Evolutionary conservation across 2,888 invertebrate genomes (phyloP).

Genomic region (Lampropteryx suffumata): DNA sequence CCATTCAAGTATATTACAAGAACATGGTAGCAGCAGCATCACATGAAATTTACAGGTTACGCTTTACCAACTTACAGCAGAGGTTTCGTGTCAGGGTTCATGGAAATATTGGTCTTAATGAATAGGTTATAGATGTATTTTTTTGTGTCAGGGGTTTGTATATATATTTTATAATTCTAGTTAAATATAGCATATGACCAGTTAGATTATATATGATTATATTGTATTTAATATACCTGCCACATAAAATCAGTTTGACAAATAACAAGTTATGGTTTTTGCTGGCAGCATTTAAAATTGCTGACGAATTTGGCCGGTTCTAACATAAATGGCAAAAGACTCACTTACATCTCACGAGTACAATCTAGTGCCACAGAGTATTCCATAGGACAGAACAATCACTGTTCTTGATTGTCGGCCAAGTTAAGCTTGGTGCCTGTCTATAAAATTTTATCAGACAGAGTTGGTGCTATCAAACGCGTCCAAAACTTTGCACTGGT

Average conservation of each 20-base stretch:
- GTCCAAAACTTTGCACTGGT: constrained; percentile 4
- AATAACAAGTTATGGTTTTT: constrained; percentile 27
- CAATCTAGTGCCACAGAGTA: constrained; percentile 15
- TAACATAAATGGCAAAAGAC: constrained; percentile 29
- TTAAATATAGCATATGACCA: too few relatives aligned
- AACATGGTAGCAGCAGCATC: too few relatives aligned
- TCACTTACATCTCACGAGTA: constrained; percentile 20
- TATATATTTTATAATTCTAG: too few relatives aligned
- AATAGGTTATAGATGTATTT: too few relatives aligned
- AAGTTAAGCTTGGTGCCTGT: constrained; percentile 18
- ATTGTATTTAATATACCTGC: not conserved
- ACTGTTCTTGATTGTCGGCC: constrained; percentile 23
- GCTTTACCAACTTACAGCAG: too few relatives aligned
- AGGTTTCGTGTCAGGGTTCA: too few relatives aligned
- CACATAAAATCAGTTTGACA: constrained; percentile 1
- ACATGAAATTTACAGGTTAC: too few relatives aligned
- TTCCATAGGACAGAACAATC: constrained; percentile 3
- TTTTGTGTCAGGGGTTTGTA: too few relatives aligned
- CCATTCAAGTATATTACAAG: too few relatives aligned
- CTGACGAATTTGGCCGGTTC: constrained; percentile 23
- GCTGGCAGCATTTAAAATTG: constrained; percentile 17
- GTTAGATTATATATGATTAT: too few relatives aligned
- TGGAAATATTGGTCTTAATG: too few relatives aligned
- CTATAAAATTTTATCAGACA: constrained; percentile 22
- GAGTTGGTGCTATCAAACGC: constrained; percentile 13